phyloP scores from a whole-genome alignment of 2,113 vertebrate species.

The Megalops atlanticus region DNA sequence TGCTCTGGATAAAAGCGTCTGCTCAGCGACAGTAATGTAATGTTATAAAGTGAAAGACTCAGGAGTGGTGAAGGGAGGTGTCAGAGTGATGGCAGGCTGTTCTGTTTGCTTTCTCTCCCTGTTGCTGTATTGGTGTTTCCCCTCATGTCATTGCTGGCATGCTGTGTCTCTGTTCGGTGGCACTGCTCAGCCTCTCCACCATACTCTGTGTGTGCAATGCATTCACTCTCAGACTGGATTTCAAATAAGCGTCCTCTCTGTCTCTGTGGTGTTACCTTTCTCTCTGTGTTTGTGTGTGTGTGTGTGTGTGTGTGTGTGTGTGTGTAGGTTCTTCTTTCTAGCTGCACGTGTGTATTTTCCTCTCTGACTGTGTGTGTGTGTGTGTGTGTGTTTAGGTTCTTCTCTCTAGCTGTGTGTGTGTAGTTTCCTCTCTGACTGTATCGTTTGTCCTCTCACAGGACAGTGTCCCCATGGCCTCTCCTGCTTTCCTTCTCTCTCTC shows the following conservation, averaged over 20 bases:
- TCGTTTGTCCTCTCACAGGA: conserved; percentile 99
- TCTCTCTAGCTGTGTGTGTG: conserved; percentile 54
- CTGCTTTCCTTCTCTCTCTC: conserved; percentile 99
- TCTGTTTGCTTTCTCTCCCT: neutral
- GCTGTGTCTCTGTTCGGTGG: conserved; percentile 43
- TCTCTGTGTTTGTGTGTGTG: too few species aligned
- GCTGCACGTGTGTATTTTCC: conserved; percentile 51
- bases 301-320: conserved; percentile 60
- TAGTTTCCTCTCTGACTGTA: conserved; percentile 47
- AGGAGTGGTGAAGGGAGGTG: too few species aligned
- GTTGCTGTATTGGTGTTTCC: neutral
- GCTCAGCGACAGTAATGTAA: too few species aligned
- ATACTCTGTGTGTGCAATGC: too few species aligned
- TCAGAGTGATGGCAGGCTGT: neutral
- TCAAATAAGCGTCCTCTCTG: too few species aligned
- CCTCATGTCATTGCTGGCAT: conserved; percentile 41
- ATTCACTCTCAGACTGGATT: too few species aligned
- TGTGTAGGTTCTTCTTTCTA: conserved; percentile 44
- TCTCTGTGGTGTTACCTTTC: too few species aligned
- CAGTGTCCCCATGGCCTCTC: conserved; percentile 99
- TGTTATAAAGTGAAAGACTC: too few species aligned
- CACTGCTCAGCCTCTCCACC: too few species aligned
- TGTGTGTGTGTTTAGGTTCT: conserved; percentile 45
- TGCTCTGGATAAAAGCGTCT: too few species aligned
- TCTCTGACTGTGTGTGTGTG: conserved; percentile 42